Evolutionary conservation across 2,888 invertebrate species (phyloP).

Genomic region (Melanchra persicariae): DNA sequence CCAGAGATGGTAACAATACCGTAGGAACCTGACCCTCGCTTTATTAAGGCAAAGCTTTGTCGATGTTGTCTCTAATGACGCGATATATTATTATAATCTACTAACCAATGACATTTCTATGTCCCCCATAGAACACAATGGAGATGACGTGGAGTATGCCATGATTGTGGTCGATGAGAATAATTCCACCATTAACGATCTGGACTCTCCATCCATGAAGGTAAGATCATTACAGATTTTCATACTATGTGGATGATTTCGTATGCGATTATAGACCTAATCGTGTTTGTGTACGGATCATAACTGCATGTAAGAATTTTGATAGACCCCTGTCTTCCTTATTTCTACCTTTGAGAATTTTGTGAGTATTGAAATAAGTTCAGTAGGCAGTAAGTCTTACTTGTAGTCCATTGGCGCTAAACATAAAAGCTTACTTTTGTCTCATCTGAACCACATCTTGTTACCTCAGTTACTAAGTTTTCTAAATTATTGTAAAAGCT

Average conservation of each 20-base stretch:
- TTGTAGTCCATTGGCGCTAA: constrained; percentile 47
- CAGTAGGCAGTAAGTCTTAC: constrained; percentile 39
- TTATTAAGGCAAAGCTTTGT: constrained; percentile 84
- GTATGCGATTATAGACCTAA: constrained; percentile 43
- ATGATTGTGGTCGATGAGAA: constrained; percentile 97
- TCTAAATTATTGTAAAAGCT: constrained; percentile 44
- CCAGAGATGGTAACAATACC: constrained; percentile 43
- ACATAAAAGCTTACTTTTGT: constrained; percentile 50
- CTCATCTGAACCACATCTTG: constrained; percentile 14
- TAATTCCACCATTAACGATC: constrained; percentile 95
- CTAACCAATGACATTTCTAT: constrained; percentile 60
- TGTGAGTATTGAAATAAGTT: constrained; percentile 49
- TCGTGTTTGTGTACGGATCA: constrained; percentile 57
- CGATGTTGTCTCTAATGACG: constrained; percentile 76
- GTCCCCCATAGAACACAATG: constrained; percentile 87
- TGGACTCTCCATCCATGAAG: constrained; percentile 96
- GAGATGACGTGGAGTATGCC: constrained; percentile 96
- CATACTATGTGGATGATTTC: constrained; percentile 30
- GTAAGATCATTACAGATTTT: constrained; percentile 83
- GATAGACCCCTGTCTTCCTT: constrained; percentile 52
- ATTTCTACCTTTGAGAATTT: constrained; percentile 41
- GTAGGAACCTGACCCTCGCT: constrained; percentile 75
- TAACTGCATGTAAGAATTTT: constrained; percentile 67
- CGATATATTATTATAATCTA: constrained; percentile 8
- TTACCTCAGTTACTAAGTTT: constrained; percentile 14